Evolutionary conservation across 2,797 vertebrate species (phyloP).

Genomic region (Sphenodon punctatus): DNA sequence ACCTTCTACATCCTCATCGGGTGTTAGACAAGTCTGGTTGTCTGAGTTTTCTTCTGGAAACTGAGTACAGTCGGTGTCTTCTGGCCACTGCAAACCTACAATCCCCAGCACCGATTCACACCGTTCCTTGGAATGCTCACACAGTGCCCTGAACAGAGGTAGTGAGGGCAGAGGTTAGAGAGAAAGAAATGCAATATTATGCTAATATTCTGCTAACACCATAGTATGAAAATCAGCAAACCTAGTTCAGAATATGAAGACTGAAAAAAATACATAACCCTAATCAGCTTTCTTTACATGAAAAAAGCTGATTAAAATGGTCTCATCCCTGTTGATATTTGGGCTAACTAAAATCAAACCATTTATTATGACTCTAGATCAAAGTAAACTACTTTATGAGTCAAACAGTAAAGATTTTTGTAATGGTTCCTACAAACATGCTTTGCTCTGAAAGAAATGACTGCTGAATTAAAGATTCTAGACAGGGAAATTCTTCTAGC

Average conservation of each 20-base stretch:
- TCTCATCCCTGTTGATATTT: not conserved
- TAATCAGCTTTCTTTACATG: not conserved
- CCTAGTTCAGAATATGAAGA: not conserved
- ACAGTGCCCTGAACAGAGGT: constrained; percentile 81
- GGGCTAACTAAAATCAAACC: not conserved
- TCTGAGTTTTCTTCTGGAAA: constrained; percentile 87
- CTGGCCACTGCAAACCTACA: constrained; percentile 94
- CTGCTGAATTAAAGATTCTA: not conserved
- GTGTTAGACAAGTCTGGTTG: constrained; percentile 86
- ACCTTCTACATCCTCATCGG: constrained; percentile 88
- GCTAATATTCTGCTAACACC: not conserved
- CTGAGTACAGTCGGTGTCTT: constrained; percentile 90
- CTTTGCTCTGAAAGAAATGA: not conserved
- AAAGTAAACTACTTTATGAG: not conserved
- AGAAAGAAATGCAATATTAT: not conserved
- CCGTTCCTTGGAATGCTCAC: constrained; percentile 86
- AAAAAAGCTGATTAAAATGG: not conserved
- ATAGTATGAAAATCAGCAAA: not conserved
- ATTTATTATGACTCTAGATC: not conserved
- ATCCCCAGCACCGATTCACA: constrained; percentile 92
- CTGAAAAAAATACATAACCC: not conserved
- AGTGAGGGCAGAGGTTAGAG: not conserved
- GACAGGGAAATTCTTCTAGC: not conserved
- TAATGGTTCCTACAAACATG: not conserved
- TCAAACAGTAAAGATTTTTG: not conserved